Evolutionary conservation across 2,113 vertebrate species (phyloP).

Genomic region (Sciurus niger): DNA sequence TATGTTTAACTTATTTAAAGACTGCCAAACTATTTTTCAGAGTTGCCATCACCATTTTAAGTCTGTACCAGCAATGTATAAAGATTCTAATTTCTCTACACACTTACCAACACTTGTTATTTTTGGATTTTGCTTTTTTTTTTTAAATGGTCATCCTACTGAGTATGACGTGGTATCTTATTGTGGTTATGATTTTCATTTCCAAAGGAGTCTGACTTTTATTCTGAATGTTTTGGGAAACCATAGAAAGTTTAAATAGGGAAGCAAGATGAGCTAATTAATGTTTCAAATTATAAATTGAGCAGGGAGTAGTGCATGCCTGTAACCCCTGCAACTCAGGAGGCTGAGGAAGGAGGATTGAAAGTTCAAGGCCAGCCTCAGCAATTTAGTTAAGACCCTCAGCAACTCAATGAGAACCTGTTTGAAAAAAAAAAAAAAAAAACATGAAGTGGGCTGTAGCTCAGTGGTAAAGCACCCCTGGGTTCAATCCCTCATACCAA

Average conservation of each 20-base stretch:
- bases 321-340: no score
- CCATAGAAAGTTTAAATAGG: not conserved
- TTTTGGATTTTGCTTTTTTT: not conserved
- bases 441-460: no score
- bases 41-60: not conserved
- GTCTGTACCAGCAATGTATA: not conserved
- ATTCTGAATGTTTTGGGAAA: conserved; percentile 52
- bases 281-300: conserved; percentile 62
- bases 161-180: not conserved
- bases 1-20: no score
- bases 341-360: no score
- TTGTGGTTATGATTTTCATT: conserved; percentile 25
- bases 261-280: conserved; percentile 20
- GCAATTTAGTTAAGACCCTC: no score
- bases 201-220: conserved; percentile 35
- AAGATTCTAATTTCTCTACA: not conserved
- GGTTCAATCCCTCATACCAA: no score
- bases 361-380: no score
- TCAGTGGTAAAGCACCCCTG: no score
- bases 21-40: not conserved
- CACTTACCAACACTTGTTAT: not conserved
- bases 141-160: not conserved
- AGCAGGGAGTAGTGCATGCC: not conserved
- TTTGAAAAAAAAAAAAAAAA: no score
- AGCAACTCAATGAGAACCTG: no score